Base-by-base conservation (phyloP, 2,113 vertebrate species). In the Limnothrissa miodon region DNA sequence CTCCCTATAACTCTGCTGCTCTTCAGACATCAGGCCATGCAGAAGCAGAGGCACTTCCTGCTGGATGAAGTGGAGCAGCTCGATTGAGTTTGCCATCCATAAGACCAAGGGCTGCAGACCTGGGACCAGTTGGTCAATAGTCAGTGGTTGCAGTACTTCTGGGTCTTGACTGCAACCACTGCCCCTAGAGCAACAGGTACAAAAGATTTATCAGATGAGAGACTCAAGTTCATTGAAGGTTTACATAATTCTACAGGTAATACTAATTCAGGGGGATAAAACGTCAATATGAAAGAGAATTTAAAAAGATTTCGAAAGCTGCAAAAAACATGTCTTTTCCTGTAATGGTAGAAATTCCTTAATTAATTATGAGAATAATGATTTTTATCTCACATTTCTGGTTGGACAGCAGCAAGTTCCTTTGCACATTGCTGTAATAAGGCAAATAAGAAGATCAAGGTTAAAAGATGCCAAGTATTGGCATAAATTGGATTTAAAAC, bases 61-160 rank as follows among this genome's bases (percentile, higher is more conserved):
- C 86, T 95, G 95, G 81, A 95, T 86, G 79, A 95, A 94, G 81
- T 96, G 92, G 81, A 95, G 92, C 85, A 96, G 87, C 86, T 96
- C 94, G 66, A 95, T 88, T 78, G 92, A 91, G 90, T 95, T 96
- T 79, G 95, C 91, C 95, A 96, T 94, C 95, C 94, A 95, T 39
- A 92, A 89, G 80, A 94, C 90, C 78, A 96, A 90, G 29, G 95
- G 93, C 82, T 89, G 89, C 83, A 96, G 90, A 8, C 90, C 93
- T 21, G 86, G 85, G 17, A 92, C 88, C 19, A 92, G 56, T 48
- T 90, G 90, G 1, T 83, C 48, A 11, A 89, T 83, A 5, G 59
- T 66, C 80, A 86, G 88, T 39, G 56, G 53, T 33, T 45, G 45
- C 9, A 56, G 78, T 11, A 87, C 83, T 21, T 89, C 89, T 21